Evolutionary conservation across 2,888 invertebrate species (phyloP), one percentile per base, ranked within the genome.

Genomic region (Halocaridina rubra): DNA sequence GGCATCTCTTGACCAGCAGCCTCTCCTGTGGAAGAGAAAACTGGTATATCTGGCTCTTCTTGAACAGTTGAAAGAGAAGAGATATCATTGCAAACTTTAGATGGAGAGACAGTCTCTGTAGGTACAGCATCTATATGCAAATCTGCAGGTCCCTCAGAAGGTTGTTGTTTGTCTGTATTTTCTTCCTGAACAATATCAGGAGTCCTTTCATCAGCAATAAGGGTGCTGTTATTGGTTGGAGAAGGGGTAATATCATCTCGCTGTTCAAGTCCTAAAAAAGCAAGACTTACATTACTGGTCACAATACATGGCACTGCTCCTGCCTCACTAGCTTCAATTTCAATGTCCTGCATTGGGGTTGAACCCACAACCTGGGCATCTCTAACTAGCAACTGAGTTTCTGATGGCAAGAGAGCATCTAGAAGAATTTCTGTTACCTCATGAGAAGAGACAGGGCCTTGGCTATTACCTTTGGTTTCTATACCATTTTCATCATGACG

Each of bases 271-370:
- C 87, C 87, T 46, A 87, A 39, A 64, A 87, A 81, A 24, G 84
- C 84, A 13, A 87, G 79, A 77, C 87, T 87, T 27, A 87, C 85
- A 74, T 87, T 85, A 53, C 87, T 87, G 5, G 87, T 87, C 5
- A 87, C 84, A 32, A 87, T 77, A 29, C 81, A 85, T n/a, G 87
- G 87, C 10, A 76, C 80, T 8, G 32, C 71, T 75, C 81, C 87
- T 24, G 80, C 78, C 64, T 87, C 87, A 39, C 80, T 87, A 5
- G 74, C 71, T 39, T 85, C 87, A 32, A 82, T 85, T 69, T 87
- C 87, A 24, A 85, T 72, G 53, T 85, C 79, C 16, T 67, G 61
- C 22, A 27, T 30, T 16, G 61, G 61, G 3, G 75, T n/a, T 61
- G 75, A 71, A 13, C 80, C 80, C 46, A 81, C 75, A 7, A 79